Base-by-base conservation (phyloP, 2,888 invertebrate genomes). In the Gnatocerus cornutus region DNA sequence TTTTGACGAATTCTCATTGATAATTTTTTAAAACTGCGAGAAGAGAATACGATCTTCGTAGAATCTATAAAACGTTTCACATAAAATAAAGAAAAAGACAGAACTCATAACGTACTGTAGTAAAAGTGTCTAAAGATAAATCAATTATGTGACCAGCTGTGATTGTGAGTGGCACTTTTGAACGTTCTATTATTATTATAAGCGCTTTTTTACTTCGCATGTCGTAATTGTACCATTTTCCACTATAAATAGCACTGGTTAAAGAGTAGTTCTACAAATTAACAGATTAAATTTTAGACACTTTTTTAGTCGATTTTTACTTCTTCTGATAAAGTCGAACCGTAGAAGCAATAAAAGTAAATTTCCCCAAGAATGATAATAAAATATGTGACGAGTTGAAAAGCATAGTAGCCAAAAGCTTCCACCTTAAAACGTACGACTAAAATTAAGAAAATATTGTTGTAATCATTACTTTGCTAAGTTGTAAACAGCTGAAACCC, bases 51-150 rank as follows among this genome's bases (percentile, higher is more conserved):
- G 37, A 37, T 8, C 37, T 8, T n/a, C 37, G 8, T 37, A 37
- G 7, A 37, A 37, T 37, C 37, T 37, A 37, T 1, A 37, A 37
- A 37, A 37, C 37, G 2, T 37, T n/a, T n/a, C 7, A 8, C 7
- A 37, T 37, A 1, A 37, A n/a, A 2, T 37, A n/a, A 37, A 8
- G 37, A n/a, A 37, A n/a, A 37, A 5, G 7, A 37, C 2, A 37
- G 7, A 5, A 37, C 2, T 37, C 37, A 37, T n/a, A 37, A 37
- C 37, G 6, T 76, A 87, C 88, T 85, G 84, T 85, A 46, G 86
- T 77, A 76, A 86, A 88, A n/a, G 87, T 87, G 58, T 84, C 81
- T 6, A 88, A 82, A 0, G 87, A 87, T 43, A 88, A 85, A 63
- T 87, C 85, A 45, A 88, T 81, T 66, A 87, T 75, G 73, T 78